Evolutionary conservation across 2,888 invertebrate species (phyloP).

Genomic region (Perizoma affinitatum): DNA sequence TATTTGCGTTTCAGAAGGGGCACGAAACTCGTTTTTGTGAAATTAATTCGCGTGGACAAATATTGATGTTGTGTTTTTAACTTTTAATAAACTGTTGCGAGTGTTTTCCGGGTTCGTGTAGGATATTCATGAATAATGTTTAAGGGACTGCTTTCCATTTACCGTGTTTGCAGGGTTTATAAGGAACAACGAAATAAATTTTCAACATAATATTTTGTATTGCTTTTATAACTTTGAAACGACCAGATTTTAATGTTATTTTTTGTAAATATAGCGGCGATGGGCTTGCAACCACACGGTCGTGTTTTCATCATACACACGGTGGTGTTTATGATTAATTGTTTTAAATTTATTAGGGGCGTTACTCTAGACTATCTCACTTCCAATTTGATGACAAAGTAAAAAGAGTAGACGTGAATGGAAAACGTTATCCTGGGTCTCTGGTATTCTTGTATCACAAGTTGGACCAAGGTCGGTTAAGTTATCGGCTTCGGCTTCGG

Average conservation of each 20-base stretch:
- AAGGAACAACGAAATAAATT: slow-evolving; percentile 14
- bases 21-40: slow-evolving; percentile 44
- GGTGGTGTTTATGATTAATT: too few species aligned
- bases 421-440: too few species aligned
- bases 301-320: too few species aligned
- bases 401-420: too few species aligned
- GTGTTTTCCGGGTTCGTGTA: slow-evolving; percentile 21
- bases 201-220: slow-evolving; percentile 5
- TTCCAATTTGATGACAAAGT: too few species aligned
- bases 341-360: too few species aligned
- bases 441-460: too few species aligned
- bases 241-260: neutral
- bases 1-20: slow-evolving; percentile 54
- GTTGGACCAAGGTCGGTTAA: too few species aligned
- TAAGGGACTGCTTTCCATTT: slow-evolving; percentile 26
- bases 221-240: slow-evolving; percentile 2
- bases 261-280: neutral
- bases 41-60: slow-evolving; percentile 40
- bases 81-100: slow-evolving; percentile 38
- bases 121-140: slow-evolving; percentile 28
- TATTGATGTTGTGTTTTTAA: slow-evolving; percentile 44
- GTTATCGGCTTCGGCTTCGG: too few species aligned
- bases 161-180: slow-evolving; percentile 17
- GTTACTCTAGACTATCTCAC: too few species aligned
- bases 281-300: too few species aligned